These are phyloP conservation scores for Fragum fragum DNA, from an alignment of 2,888 invertebrate genomes.

Conservation along the genomic window DNA sequence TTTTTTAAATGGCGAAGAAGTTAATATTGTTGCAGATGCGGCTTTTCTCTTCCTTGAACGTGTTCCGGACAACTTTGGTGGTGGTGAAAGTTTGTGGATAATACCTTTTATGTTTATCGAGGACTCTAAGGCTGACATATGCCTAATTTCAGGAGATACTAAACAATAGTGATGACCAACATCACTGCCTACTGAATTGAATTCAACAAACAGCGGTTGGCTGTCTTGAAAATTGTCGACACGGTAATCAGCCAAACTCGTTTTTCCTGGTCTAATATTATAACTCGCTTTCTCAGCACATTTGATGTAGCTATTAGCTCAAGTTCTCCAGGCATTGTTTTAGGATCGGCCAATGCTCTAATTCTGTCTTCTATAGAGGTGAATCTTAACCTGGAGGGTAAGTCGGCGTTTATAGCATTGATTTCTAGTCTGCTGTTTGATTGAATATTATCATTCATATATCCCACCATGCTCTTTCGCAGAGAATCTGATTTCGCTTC, in stretches of 20 bases:
- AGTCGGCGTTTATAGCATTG: constrained; percentile 4
- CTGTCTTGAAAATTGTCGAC: neutral
- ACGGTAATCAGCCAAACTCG: neutral
- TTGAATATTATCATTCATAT: constrained; percentile 12
- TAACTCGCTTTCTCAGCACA: neutral
- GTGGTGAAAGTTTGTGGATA: constrained; percentile 21
- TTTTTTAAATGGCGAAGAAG: constrained; percentile 12
- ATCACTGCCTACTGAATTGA: neutral
- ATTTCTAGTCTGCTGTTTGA: neutral
- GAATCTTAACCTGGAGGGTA: neutral
- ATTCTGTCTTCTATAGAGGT: constrained; percentile 9
- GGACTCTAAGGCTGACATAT: neutral
- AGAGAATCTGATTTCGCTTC: constrained; percentile 18
- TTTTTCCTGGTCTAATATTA: neutral
- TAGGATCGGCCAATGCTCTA: constrained; percentile 4
- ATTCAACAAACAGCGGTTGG: constrained; percentile 1
- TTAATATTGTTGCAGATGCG: constrained; percentile 22
- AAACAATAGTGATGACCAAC: constrained; percentile 10
- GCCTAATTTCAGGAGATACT: neutral
- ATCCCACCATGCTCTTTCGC: constrained; percentile 2
- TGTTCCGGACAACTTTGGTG: constrained; percentile 24
- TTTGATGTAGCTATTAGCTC: constrained; percentile 10
- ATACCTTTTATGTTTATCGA: constrained; percentile 18
- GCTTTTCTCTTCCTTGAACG: constrained; percentile 24
- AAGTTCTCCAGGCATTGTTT: constrained; percentile 21